Base-by-base conservation (phyloP, 2,797 vertebrate genomes). In the Sphaeramia orbicularis region DNA sequence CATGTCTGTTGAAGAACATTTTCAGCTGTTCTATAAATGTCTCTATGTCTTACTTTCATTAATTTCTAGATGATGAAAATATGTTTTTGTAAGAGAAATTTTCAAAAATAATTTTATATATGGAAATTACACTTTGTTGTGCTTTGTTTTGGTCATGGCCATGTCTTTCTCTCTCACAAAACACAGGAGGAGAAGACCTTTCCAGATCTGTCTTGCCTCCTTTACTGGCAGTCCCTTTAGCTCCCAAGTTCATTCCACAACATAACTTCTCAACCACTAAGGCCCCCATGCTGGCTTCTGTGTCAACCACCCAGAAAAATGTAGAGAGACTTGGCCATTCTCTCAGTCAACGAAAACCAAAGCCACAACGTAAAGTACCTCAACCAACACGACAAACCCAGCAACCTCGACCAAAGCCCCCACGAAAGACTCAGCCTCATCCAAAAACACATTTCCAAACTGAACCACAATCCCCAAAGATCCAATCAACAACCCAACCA, bases 101-200 rank as follows among this genome's bases (percentile, higher is more conserved):
- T 70, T 18, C 16, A 7, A 60, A 35, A 3, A 44, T 49, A 50
- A 53, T 49, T 71, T 55, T 48, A 37, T 43, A 50, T 66, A 36
- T 66, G 8, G 64, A 59, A 52, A 35, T 65, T 16, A 45, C 36
- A 71, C 75, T 71, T 80, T 65, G 72, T 51, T 77, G 45, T 9
- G 40, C 41, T 66, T 21, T 35, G 52, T 72, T 78, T 51, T 83
- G 63, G 62, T 89, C 55, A 89, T 76, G 51, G 81, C 64, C 66
- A 53, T 88, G 72, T 89, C 24, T 87, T 80, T 86, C 49, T 91
- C 60, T 90, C 65, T 83, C 53, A 68, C 68, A 79, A 60, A 84
- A 86, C 57, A 81, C 77, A 92, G 86, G 85, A 83, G 19, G 64
- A 89, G 87, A 56, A 86, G 78, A 86, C 63, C 65, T 76, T 53